Evolutionary conservation across 1,140 invertebrate species (phyloP).

Genomic region (Aphelenchoides besseyi): DNA sequence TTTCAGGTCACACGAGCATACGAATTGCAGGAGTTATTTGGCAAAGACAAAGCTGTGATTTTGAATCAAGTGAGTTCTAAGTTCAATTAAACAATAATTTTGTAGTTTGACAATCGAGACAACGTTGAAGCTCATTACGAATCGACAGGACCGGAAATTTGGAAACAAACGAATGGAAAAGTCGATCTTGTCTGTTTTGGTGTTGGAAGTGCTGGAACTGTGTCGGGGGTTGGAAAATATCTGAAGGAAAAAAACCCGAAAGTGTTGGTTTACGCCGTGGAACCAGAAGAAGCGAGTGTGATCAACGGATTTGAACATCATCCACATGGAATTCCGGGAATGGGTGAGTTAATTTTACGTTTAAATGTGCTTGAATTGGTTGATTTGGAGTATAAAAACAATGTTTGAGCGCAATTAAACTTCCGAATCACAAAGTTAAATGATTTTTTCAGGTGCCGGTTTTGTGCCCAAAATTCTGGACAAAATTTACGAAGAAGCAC

Average conservation of each 20-base stretch:
- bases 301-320: conserved; percentile 20
- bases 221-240: conserved; percentile 26
- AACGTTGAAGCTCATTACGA: conserved; percentile 44
- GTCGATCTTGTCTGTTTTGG: conserved; percentile 26
- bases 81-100: conserved; percentile 18
- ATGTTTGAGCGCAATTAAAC: not conserved
- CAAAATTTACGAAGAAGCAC: conserved; percentile 43
- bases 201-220: conserved; percentile 21
- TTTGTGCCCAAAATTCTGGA: conserved; percentile 49
- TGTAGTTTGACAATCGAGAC: conserved; percentile 43
- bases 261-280: conserved; percentile 23
- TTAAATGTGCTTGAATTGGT: not conserved
- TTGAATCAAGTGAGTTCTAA: conserved; percentile 21
- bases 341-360: conserved; percentile 35
- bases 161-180: conserved; percentile 31
- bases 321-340: conserved; percentile 51
- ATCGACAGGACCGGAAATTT: conserved; percentile 38
- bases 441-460: conserved; percentile 49
- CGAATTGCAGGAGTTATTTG: conserved; percentile 24
- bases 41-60: conserved; percentile 18
- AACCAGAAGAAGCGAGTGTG: conserved; percentile 30
- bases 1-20: conserved; percentile 25
- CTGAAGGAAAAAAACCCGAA: conserved; percentile 26
- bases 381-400: not conserved
- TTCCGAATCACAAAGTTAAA: no score